Percentiles rank a stretch among this genome's conserved stretches.
phyloP scores from a whole-genome alignment of 1,140 invertebrate species.

The Adelges cooleyi region DNA sequence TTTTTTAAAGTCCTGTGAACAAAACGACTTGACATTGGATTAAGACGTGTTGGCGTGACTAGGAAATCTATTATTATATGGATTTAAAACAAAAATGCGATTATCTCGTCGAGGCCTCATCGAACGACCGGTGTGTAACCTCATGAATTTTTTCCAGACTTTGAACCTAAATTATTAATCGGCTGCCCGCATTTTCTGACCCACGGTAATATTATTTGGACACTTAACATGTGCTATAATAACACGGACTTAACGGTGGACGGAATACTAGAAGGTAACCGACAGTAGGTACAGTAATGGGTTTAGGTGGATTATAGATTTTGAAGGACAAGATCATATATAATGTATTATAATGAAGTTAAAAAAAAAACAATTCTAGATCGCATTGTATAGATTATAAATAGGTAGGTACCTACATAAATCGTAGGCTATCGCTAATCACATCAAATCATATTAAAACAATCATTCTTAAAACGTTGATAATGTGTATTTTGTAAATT shows the following conservation, averaged over 20 bases:
- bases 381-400: no score
- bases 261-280: background rate
- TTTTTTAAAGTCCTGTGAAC: background rate
- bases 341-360: no score
- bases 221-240: no score
- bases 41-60: conserved; percentile 20
- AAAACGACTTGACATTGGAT: conserved; percentile 21
- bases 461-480: no score
- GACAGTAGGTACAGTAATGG: background rate
- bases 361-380: no score
- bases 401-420: no score
- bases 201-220: no score
- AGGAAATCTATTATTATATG: conserved; percentile 24
- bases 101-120: conserved; percentile 12
- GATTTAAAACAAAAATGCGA: conserved; percentile 9
- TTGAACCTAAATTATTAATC: background rate
- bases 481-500: no score
- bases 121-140: background rate
- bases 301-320: background rate
- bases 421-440: no score
- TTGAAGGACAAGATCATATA: background rate
- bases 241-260: background rate
- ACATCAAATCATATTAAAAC: no score
- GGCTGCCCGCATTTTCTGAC: no score
- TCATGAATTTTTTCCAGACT: background rate